These are phyloP conservation scores for Ciconia stormi DNA, from an alignment of 2,113 vertebrate genomes.

Conservation along the genomic window DNA sequence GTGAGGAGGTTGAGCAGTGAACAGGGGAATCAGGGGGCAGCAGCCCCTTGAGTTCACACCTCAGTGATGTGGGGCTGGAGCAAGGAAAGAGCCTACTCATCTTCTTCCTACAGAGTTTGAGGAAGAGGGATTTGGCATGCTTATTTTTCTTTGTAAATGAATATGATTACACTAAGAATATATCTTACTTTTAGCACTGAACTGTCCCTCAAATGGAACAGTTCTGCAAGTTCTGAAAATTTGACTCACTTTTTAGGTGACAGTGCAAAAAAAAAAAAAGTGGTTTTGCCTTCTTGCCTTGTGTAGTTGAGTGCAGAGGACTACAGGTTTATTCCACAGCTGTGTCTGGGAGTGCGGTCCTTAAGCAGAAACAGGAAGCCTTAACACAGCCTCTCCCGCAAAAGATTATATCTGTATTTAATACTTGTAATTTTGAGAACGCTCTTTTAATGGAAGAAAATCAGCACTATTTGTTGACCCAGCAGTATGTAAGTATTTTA, in stretches of 20 bases:
- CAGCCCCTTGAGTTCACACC: background rate
- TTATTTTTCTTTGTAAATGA: background rate
- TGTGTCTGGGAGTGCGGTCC: background rate
- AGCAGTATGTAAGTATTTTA: background rate
- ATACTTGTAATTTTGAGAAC: background rate
- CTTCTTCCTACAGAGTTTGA: background rate
- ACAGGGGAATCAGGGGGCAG: background rate
- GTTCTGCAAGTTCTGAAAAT: background rate
- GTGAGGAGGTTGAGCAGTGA: rapidly evolving
- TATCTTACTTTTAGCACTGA: background rate
- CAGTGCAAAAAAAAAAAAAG: background rate
- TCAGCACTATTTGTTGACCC: background rate
- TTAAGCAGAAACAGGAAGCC: background rate
- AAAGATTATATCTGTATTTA: background rate
- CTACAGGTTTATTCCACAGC: background rate
- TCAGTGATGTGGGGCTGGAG: background rate
- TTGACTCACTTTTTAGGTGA: background rate
- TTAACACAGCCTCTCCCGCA: background rate
- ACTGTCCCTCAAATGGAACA: background rate
- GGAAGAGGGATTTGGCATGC: background rate
- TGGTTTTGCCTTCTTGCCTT: background rate
- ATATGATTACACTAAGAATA: background rate
- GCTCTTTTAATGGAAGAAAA: background rate
- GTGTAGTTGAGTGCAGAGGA: background rate
- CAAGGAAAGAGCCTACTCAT: background rate